phyloP scores from a whole-genome alignment of 1,140 invertebrate genomes.

The Pantala flavescens region DNA sequence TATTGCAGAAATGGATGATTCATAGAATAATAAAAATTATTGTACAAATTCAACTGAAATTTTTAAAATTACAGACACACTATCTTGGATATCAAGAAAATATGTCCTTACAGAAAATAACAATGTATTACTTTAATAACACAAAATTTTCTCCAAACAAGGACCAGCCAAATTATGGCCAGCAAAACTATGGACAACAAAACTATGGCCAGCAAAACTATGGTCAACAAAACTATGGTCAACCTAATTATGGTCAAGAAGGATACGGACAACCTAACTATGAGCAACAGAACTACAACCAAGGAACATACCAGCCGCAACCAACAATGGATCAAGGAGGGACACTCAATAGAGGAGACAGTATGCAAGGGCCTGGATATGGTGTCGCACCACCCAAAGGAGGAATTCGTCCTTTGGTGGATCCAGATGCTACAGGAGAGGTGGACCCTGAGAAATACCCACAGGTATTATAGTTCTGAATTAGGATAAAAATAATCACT shows the following conservation, averaged over 20 bases:
- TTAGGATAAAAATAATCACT: no score
- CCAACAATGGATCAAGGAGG: not conserved
- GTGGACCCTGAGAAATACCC: conserved; percentile 62
- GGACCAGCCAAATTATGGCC: not conserved
- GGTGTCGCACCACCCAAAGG: conserved; percentile 21
- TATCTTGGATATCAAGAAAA: no score
- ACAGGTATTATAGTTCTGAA: not conserved
- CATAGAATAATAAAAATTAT: no score
- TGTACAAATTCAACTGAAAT: no score
- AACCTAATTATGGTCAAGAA: not conserved
- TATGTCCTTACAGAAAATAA: no score
- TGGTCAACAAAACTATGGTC: not conserved
- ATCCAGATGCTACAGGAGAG: conserved; percentile 60
- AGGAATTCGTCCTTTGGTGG: conserved; percentile 50
- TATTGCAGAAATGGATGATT: no score
- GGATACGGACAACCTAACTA: not conserved
- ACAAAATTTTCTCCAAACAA: not conserved
- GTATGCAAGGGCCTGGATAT: not conserved
- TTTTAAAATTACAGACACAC: no score
- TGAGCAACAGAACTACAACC: not conserved
- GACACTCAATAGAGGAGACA: not conserved
- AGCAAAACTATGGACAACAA: no score
- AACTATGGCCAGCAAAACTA: no score
- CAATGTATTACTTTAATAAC: not conserved
- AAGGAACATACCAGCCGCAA: not conserved